phyloP scores from a whole-genome alignment of 2,113 vertebrate species.

The Gymnogyps californianus region DNA sequence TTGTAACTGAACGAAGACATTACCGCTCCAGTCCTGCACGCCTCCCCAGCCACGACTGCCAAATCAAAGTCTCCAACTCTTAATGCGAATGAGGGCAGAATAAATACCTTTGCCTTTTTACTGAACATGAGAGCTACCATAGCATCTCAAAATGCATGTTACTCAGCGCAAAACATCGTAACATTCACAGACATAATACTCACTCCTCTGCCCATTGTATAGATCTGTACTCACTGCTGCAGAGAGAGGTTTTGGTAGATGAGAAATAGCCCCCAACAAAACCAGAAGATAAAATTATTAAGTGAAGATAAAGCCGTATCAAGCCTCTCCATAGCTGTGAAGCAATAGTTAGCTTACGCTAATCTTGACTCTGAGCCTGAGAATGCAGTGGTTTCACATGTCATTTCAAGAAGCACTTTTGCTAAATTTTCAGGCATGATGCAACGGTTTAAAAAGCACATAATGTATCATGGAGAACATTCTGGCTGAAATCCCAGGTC shows the following conservation, averaged over 20 bases:
- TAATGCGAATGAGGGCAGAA: neutral
- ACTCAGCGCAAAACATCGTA: neutral
- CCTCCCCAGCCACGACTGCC: neutral
- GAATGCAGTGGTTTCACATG: constrained; percentile 15
- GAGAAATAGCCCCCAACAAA: neutral
- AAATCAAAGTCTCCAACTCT: neutral
- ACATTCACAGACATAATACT: neutral
- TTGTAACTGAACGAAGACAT: neutral
- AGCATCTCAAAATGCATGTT: neutral
- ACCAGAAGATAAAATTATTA: neutral
- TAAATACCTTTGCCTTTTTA: neutral
- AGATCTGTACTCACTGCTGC: neutral
- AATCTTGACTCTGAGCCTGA: neutral
- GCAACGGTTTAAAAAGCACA: neutral
- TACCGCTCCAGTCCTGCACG: neutral
- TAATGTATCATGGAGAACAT: neutral
- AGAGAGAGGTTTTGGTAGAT: neutral
- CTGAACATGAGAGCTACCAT: fast-evolving
- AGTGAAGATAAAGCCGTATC: neutral
- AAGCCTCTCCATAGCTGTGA: neutral
- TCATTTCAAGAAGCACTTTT: neutral
- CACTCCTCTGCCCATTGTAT: neutral
- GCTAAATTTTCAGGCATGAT: constrained; percentile 44
- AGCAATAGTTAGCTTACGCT: neutral
- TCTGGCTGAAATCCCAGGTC: constrained; percentile 41